phyloP scores from a whole-genome alignment of 2,797 vertebrate species.

The Numenius phaeopus region DNA sequence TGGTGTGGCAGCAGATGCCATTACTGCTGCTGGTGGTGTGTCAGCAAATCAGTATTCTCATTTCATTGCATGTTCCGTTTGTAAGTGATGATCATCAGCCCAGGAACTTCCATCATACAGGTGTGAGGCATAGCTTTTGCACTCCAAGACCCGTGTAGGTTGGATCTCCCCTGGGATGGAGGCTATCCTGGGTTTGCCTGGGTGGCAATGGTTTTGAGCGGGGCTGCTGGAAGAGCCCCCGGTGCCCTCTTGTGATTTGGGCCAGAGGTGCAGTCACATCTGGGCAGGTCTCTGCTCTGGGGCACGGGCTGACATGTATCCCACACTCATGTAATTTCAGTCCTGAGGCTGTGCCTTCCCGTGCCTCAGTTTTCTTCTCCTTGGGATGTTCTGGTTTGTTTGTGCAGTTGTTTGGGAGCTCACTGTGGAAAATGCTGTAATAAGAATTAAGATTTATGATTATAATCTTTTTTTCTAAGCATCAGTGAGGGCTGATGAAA shows the following conservation, averaged over 20 bases:
- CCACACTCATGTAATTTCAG: background rate
- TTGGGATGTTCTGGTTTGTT: background rate
- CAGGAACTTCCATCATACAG: accelerated
- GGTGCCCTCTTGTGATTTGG: background rate
- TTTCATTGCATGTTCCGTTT: background rate
- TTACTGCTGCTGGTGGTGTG: background rate
- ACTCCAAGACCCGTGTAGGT: background rate
- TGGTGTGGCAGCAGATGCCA: background rate
- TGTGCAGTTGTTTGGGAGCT: background rate
- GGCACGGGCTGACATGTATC: background rate
- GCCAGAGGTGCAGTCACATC: background rate
- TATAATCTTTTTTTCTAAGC: background rate
- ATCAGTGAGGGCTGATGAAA: background rate
- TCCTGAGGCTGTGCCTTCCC: background rate
- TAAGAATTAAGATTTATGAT: background rate
- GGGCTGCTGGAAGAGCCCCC: background rate
- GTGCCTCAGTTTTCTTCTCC: background rate
- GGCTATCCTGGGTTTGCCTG: background rate
- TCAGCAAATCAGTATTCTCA: background rate
- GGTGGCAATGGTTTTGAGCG: background rate
- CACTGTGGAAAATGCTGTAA: background rate
- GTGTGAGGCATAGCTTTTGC: background rate
- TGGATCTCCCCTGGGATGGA: background rate
- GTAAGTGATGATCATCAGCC: background rate
- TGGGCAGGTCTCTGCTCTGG: background rate